Evolutionary conservation across 2,888 invertebrate genomes (phyloP).

Genomic region (Drosophila differens): DNA sequence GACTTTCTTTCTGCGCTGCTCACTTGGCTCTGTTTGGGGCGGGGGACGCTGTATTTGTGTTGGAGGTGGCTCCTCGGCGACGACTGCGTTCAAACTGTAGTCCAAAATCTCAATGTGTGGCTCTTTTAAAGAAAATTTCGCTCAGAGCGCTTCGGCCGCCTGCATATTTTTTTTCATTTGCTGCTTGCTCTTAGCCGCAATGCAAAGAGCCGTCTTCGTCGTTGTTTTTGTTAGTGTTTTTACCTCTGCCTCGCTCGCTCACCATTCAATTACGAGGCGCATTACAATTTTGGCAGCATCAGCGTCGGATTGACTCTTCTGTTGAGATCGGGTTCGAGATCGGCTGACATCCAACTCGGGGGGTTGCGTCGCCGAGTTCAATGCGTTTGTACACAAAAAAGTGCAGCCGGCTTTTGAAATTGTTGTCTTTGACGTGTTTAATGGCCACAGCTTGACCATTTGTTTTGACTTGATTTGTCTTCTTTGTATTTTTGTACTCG

Average conservation of each 20-base stretch:
- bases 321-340: conserved; percentile 14
- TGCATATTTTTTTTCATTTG: conserved; percentile 29
- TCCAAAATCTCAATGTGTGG: conserved; percentile 55
- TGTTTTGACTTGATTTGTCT: conserved; percentile 17
- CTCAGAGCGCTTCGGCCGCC: conserved; percentile 38
- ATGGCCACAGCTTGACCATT: conserved; percentile 43
- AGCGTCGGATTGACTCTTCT: conserved; percentile 30
- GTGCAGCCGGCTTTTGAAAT: conserved; percentile 61
- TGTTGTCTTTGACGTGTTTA: conserved; percentile 54
- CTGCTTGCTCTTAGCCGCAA: conserved; percentile 57
- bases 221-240: conserved; percentile 5
- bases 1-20: conserved; percentile 68
- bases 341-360: conserved; percentile 14
- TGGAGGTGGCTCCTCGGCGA: conserved; percentile 68
- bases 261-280: conserved; percentile 39
- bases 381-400: conserved; percentile 62
- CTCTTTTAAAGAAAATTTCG: conserved; percentile 81
- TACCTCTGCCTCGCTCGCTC: conserved; percentile 17
- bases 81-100: conserved; percentile 78
- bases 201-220: conserved; percentile 40
- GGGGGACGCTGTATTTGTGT: conserved; percentile 6
- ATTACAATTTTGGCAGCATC: conserved; percentile 39
- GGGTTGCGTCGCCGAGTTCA: conserved; percentile 57
- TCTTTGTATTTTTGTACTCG: conserved; percentile 3
- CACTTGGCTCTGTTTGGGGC: conserved; percentile 19